phyloP scores from a whole-genome alignment of 2,888 invertebrate species.

The Ganaspis brasiliensis region DNA sequence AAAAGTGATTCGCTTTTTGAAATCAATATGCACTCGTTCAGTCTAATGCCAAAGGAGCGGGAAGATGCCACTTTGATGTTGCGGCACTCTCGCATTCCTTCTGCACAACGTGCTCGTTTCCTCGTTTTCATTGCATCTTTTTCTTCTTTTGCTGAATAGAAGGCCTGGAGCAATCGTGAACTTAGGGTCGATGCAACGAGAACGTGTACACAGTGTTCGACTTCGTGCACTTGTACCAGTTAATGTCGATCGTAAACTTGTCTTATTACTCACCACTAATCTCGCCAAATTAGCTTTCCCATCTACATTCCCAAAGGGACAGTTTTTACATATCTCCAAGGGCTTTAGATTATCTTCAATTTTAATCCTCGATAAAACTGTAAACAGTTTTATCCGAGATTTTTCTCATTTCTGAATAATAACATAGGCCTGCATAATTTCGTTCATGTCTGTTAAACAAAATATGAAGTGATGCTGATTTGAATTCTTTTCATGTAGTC shows the following conservation, averaged over 20 bases:
- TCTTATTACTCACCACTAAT: constrained; percentile 29
- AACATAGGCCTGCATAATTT: too few relatives aligned
- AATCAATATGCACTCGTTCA: constrained; percentile 30
- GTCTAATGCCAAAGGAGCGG: neutral
- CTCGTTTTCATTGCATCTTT: constrained; percentile 34
- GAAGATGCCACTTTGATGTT: constrained; percentile 41
- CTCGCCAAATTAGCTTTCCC: constrained; percentile 18
- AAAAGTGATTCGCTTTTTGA: constrained; percentile 8
- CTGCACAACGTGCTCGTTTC: constrained; percentile 42
- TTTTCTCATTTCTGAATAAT: too few relatives aligned
- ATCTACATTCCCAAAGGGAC: neutral
- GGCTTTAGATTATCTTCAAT: neutral
- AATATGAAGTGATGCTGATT: neutral
- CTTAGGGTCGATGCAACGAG: constrained; percentile 30
- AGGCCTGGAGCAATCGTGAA: constrained; percentile 26
- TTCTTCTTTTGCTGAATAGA: constrained; percentile 28
- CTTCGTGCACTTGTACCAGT: constrained; percentile 32
- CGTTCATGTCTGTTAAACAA: too few relatives aligned
- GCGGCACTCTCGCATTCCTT: constrained; percentile 19
- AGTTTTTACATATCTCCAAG: neutral
- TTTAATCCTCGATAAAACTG: neutral
- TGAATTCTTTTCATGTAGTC: too few relatives aligned
- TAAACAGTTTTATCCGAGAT: too few relatives aligned
- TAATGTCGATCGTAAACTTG: constrained; percentile 40
- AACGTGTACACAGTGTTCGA: constrained; percentile 35